Base-by-base conservation (phyloP, 2,888 invertebrate species). In the Lottia gigantea region DNA sequence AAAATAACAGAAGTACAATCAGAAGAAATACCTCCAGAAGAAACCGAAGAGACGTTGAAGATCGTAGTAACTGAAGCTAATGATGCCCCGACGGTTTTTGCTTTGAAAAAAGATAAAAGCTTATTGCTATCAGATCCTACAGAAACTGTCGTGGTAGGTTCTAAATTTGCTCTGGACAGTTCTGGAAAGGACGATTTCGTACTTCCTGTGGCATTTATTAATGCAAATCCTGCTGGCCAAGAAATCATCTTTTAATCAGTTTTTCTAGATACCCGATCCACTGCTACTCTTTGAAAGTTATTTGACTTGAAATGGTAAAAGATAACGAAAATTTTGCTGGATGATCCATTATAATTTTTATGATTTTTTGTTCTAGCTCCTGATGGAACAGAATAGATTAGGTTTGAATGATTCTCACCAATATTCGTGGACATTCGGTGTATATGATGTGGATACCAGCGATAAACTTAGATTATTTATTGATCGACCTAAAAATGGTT, bases 61-160 rank as follows among this genome's bases (percentile, higher is more conserved):
- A 68, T 76, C 55, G 72, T 68, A 25, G 73, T 78, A 19, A 71
- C 68, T 11, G 64, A 66, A 15, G 70, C 74, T 23, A 73, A 74
- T 23, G 78, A 78, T 67, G 73, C 76, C 8, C 78, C 78, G 4
- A 62, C 70, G 14, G 66, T 76, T 25, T 78, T 76, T 61, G 70
- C 74, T 7, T 71, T 71, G n/a, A 64, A 65, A 46, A 66, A 68
- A 55, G 75, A 72, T 31, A 55, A 64, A 6, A 68, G 68, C 55
- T 64, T 76, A 19, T 55, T 78, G 16, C 64, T 66, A 19, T 46
- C 61, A 23, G 78, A 78, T 66, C 71, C 71, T 11, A 75, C 78
- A n/a, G 76, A 74, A 65, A 72, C 74, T 15, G 68, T 78, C 31
- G 67, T 72, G 46, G 78, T 78, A 71, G 14, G 55, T 55, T 11